A percentile compares a stretch with the other conserved stretches of the same genome.
phyloP scores from a whole-genome alignment of 2,888 invertebrate species.

The Pterostichus madidus region DNA sequence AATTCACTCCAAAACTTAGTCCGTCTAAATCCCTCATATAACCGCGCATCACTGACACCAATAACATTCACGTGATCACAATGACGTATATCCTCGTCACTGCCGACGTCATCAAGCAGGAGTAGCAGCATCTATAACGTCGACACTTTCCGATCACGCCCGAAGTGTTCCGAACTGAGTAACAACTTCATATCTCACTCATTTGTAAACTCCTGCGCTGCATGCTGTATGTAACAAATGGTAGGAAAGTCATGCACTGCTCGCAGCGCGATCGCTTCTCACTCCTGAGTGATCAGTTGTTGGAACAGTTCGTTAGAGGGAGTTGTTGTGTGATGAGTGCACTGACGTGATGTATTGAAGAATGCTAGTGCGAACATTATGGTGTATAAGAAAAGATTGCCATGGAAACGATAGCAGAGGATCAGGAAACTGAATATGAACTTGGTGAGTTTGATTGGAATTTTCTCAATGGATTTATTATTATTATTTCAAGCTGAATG shows the following conservation, averaged over 20 bases:
- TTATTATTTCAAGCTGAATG: too few relatives aligned
- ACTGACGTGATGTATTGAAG: conserved; percentile 68
- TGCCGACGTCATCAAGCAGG: conserved; percentile 26
- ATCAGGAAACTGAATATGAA: conserved; percentile 84
- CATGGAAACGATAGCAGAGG: conserved; percentile 86
- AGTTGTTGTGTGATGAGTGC: conserved; percentile 58
- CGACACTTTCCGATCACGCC: conserved; percentile 1
- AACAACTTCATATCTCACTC: conserved; percentile 42
- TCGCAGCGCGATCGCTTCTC: conserved; percentile 37
- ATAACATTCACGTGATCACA: conserved; percentile 18
- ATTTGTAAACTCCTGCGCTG: not conserved
- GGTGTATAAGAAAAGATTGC: conserved; percentile 70
- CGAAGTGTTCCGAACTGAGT: conserved; percentile 6
- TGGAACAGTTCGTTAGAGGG: conserved; percentile 20
- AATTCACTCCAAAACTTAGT: not conserved
- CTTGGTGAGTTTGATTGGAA: conserved; percentile 79
- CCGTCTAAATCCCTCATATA: conserved; percentile 10
- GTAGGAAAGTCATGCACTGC: conserved; percentile 53
- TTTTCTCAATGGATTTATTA: too few relatives aligned
- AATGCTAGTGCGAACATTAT: conserved; percentile 64
- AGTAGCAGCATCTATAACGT: conserved; percentile 35
- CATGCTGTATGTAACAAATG: conserved; percentile 25
- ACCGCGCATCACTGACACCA: not conserved
- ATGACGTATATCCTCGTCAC: conserved; percentile 47
- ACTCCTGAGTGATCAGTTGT: conserved; percentile 41